These are phyloP conservation scores for Tenrec ecaudatus DNA, from an alignment of 2,113 vertebrate genomes.

Conservation along the genomic window DNA sequence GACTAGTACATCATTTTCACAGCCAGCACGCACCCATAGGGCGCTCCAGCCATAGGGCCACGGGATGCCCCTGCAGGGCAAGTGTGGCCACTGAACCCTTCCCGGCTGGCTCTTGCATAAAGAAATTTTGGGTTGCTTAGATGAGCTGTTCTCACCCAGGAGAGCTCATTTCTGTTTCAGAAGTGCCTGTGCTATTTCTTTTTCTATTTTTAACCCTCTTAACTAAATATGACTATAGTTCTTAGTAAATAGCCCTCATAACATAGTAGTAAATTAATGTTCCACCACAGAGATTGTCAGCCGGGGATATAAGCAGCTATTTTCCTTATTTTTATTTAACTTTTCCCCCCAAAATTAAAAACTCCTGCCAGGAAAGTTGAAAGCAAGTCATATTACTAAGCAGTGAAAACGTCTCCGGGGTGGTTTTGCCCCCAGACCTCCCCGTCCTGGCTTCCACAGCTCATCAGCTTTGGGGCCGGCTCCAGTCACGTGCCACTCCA, in stretches of 20 bases:
- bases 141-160: not conserved
- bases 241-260: not conserved
- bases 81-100: not conserved
- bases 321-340: not conserved
- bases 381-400: not conserved
- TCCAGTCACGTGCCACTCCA: not conserved
- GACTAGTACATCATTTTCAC: conserved; percentile 29
- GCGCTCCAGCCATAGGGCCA: fast-evolving
- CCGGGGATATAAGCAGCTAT: not conserved
- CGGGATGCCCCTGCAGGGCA: not conserved
- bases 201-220: not conserved
- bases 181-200: not conserved
- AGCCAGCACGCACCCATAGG: not conserved
- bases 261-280: conserved; percentile 9
- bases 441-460: not conserved
- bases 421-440: not conserved
- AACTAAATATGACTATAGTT: not conserved
- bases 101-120: not conserved
- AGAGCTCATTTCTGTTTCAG: conserved; percentile 33
- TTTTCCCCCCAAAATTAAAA: not conserved
- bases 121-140: not conserved
- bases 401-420: not conserved
- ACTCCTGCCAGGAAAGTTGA: not conserved
- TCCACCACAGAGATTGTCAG: not conserved
- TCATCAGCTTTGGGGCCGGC: not conserved